Base-by-base conservation (phyloP, 1,140 invertebrate genomes). In the Lepidurus apus region DNA sequence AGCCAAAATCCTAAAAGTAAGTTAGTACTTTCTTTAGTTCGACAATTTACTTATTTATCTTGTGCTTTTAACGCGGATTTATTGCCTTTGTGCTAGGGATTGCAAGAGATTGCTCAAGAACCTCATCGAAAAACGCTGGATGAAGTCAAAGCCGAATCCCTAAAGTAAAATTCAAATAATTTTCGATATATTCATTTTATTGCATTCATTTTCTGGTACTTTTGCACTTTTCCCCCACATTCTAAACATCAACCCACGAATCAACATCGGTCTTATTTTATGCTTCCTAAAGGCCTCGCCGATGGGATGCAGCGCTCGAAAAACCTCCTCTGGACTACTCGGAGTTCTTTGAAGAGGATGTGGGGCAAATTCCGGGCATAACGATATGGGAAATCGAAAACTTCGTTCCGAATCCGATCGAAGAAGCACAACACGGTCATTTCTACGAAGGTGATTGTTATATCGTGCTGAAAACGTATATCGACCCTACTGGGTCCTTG, bases 391-490 rank as follows among this genome's bases (percentile, higher is more conserved):
- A 98, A 88, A 99, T 99, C 80, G 97, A 99, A 86, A 99, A 99
- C 85, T 99, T 99, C 85, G 87, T 99, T 79, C 98, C 98, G 0
- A 98, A 97, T 85, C 91, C 92, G 83, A 84, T 98, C 79, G 93
- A 95, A 79, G 91, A 95, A 89, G 93, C 92, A 11, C 91, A 94
- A 0, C 92, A 98, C 87, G 98, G 98, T 8, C 98, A 98, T 86
- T 99, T 99, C 86, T 99, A 98, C 84, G 96, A 99, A 87, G 98
- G 95, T 17, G 98, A 99, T 86, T 99, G 97, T 86, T 99, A 99
- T 84, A 98, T 99, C 82, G 89, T 99, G 77, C 86, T 99, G 74
- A 96, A 98, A 85, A 99, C 98, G 0, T 90, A 87, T 47, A 86
- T 93, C 47, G 96, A 98, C 84, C 86, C 76, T 10, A 92, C 96